These are phyloP conservation scores for Petrocephalus microphthalmus DNA, from an alignment of 2,113 vertebrate genomes.

Conservation along the genomic window DNA sequence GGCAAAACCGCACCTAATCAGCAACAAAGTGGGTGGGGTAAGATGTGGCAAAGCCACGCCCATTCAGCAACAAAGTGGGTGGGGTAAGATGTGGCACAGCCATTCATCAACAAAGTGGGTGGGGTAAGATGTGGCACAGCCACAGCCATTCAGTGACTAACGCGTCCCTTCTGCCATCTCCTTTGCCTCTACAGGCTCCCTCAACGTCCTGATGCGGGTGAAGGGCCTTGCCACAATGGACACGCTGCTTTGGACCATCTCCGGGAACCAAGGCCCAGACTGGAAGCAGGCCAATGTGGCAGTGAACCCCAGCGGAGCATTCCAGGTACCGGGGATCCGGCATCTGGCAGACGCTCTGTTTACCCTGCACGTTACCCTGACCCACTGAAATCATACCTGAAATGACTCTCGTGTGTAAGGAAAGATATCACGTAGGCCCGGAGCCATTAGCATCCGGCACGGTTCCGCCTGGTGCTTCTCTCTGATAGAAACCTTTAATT, in stretches of 20 bases:
- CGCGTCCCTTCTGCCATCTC: background rate
- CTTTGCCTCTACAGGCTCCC: conserved; percentile 66
- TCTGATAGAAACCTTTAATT: background rate
- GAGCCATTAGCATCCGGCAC: background rate
- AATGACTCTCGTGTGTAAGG: background rate
- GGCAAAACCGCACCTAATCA: background rate
- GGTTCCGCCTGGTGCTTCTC: background rate
- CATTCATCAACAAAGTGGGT: background rate
- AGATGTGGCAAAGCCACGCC: background rate
- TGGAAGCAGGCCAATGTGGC: conserved; percentile 84
- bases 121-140: background rate
- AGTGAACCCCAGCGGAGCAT: conserved; percentile 82
- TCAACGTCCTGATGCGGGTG: conserved; percentile 81
- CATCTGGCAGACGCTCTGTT: background rate
- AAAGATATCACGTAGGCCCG: background rate
- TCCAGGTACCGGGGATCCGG: conserved; percentile 72
- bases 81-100: background rate
- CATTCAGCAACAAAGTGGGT: background rate
- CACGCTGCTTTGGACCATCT: conserved; percentile 75
- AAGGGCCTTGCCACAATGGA: conserved; percentile 76
- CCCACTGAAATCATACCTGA: background rate
- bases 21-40: background rate
- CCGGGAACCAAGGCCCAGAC: conserved; percentile 75
- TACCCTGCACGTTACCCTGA: background rate
- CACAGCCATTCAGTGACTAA: background rate